Evolutionary conservation across 2,113 vertebrate genomes (phyloP).

Genomic region (Geothlypis trichas): DNA sequence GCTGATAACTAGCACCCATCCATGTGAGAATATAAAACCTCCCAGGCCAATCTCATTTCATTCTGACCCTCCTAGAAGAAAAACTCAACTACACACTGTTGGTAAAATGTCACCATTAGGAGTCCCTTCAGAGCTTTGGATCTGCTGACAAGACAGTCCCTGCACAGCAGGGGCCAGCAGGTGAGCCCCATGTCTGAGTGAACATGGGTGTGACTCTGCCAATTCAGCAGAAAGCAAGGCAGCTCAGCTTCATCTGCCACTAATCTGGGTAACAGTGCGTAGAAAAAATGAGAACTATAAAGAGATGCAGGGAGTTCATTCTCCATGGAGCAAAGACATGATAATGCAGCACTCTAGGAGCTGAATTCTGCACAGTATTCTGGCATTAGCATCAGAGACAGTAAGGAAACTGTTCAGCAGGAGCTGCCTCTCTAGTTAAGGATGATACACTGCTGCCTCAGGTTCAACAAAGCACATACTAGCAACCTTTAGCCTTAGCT

Average conservation of each 20-base stretch:
- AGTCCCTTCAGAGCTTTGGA: not conserved
- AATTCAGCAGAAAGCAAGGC: not conserved
- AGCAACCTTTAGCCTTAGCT: not conserved
- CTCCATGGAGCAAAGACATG: not conserved
- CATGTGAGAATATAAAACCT: not conserved
- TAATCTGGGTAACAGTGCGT: not conserved
- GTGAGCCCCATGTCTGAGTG: rapidly evolving
- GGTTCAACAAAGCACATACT: not conserved
- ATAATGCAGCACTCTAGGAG: not conserved
- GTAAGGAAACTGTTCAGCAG: not conserved
- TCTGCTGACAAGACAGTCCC: not conserved
- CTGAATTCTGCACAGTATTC: not conserved
- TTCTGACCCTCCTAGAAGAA: not conserved
- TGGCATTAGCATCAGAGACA: not conserved
- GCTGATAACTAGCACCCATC: not conserved
- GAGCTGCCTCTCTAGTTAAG: not conserved
- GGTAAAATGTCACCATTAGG: not conserved
- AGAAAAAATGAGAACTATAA: not conserved
- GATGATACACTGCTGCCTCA: not conserved
- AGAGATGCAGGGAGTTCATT: not conserved
- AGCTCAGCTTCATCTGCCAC: not conserved
- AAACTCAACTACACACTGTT: not conserved
- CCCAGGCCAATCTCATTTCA: not conserved
- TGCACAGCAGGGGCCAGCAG: not conserved
- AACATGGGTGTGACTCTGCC: not conserved